Conservation (phyloP, 2,797 vertebrate genomes). For the Scolopax bukidnonensis region DNA sequence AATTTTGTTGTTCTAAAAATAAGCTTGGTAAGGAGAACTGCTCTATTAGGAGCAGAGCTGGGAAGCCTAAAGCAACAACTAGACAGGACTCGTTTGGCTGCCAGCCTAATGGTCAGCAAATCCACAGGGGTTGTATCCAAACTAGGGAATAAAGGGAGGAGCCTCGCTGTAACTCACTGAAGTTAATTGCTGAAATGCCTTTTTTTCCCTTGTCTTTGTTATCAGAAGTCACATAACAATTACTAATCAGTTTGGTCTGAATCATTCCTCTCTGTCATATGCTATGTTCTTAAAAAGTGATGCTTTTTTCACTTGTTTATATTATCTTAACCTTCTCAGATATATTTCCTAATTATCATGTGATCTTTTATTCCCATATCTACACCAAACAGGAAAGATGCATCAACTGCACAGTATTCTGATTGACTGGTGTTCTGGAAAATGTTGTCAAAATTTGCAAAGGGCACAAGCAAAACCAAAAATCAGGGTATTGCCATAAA, state of each 20-base stretch:
- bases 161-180: neutral
- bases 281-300: neutral
- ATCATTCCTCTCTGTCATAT: neutral
- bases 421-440: neutral
- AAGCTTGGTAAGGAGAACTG: neutral
- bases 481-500: neutral
- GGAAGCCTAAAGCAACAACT: neutral
- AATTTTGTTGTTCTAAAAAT: neutral
- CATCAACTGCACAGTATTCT: neutral
- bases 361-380: neutral
- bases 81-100: neutral
- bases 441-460: neutral
- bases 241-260: neutral
- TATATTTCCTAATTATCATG: neutral
- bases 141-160: neutral
- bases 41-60: neutral
- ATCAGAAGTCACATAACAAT: neutral
- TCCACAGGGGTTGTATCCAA: neutral
- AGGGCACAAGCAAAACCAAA: neutral
- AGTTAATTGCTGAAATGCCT: neutral
- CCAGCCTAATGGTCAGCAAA: neutral
- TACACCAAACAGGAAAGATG: neutral
- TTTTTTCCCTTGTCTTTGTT: neutral
- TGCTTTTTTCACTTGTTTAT: neutral
- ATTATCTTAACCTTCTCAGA: neutral